Evolutionary conservation across 2,797 vertebrate species (phyloP), one percentile per base, ranked within the genome.

Genomic region (Sarcoramphus papa): DNA sequence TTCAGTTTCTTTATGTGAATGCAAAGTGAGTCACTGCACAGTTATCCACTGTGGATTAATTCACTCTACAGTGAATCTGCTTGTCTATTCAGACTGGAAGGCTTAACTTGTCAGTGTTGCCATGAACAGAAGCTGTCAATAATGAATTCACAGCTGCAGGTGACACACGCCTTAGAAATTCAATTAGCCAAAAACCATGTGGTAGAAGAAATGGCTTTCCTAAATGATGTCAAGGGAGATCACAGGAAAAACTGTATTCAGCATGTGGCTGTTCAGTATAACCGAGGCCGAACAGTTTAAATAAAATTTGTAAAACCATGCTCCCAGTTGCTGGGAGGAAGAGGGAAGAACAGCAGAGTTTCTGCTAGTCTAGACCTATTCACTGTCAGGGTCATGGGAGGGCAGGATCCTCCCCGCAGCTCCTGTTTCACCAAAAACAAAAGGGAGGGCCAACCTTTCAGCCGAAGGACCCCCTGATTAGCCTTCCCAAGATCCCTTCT

Each of bases 21-120:
- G 41, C 67, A 79, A 93, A 86, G 76, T 97, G 97, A 98, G 93
- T 98, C 97, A 97, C 78, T 83, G 78, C 83, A 63, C 30, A 88
- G 95, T 88, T 94, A 97, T 95, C 97, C 94, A 76, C 79, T 45
- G 54, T 78, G 95, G 96, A 98, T 98, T 97, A 97, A 84, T 92
- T 91, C 43, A 78, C 78, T 80, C 94, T 78, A 43, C 83, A 88
- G 95, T 67, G 72, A 97, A 97, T 94, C 82, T 63, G 77, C 62
- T 89, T 45, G 88, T 83, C 96, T 88, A 92, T 84, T 98, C 60
- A 96, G 96, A 92, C 92, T 54, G 80, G 86, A 96, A 86, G 87
- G 73, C 91, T 97, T 51, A 96, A 88, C 96, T 84, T 95, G 77
- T 63, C 90, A 96, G 77, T 35, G 91, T 37, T 92, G 88, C 91